phyloP scores from a whole-genome alignment of 2,888 invertebrate genomes.

The Drosophila buzzatii region DNA sequence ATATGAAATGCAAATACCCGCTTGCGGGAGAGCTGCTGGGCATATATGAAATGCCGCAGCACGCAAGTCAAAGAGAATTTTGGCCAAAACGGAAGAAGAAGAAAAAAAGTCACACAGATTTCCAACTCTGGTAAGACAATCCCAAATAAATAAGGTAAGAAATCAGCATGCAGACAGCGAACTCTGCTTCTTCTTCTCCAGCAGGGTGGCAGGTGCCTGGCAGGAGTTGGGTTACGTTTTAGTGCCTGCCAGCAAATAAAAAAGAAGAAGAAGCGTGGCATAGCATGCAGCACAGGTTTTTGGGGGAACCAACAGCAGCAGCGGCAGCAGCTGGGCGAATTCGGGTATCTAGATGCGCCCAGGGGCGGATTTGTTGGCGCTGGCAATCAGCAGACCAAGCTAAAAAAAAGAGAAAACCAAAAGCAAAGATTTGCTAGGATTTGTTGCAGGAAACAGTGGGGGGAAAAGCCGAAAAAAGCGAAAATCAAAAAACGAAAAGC shows the following conservation, averaged over 20 bases:
- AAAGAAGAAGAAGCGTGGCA: slow-evolving; percentile 18
- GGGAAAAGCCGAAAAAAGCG: neutral
- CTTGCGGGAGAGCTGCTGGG: slow-evolving; percentile 11
- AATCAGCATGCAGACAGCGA: slow-evolving; percentile 57
- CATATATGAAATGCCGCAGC: slow-evolving; percentile 8
- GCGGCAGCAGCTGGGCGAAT: slow-evolving; percentile 4
- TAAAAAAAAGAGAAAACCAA: slow-evolving; percentile 21
- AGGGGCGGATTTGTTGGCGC: slow-evolving; percentile 47
- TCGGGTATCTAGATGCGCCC: slow-evolving; percentile 21
- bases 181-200: slow-evolving; percentile 12
- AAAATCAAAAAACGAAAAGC: slow-evolving; percentile 13
- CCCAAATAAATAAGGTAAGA: slow-evolving; percentile 70
- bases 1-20: slow-evolving; percentile 16
- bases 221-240: slow-evolving; percentile 21
- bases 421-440: slow-evolving; percentile 50
- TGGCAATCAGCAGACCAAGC: slow-evolving; percentile 48
- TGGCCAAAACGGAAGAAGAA: slow-evolving; percentile 3
- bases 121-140: slow-evolving; percentile 51
- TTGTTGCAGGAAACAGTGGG: slow-evolving; percentile 25
- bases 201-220: neutral
- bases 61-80: slow-evolving; percentile 26
- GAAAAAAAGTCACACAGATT: slow-evolving; percentile 48
- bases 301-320: slow-evolving; percentile 7
- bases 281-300: slow-evolving; percentile 19
- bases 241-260: slow-evolving; percentile 46